Base-by-base conservation (phyloP, 2,113 vertebrate genomes). In the Sciurus niger region DNA sequence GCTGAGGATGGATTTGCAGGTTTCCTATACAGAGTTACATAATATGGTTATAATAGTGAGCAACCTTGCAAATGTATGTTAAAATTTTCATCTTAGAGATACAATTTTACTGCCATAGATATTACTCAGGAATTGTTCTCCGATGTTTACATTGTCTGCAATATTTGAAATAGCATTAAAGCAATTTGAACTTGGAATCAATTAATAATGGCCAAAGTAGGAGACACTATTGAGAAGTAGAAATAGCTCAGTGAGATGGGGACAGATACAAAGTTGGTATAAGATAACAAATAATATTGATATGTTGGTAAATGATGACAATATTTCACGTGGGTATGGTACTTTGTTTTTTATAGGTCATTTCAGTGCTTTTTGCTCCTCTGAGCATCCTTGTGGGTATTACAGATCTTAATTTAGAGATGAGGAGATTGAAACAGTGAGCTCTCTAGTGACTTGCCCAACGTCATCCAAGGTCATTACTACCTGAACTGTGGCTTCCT, bases 1-100 rank as follows among this genome's bases (percentile, higher is more conserved):
- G 95, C 99, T 98, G 97, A 99, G 90, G 96, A 99, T 98, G 89
- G 99, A 99, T 8, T 98, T 99, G n/a, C 99, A 99, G 3, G 98
- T 98, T 46, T 99, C 98, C 99, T 99, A 25, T 3, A 94, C 77
- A 97, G 68, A 76, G 96, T 89, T 93, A 73, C 12, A 30, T 43
- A 51, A 91, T 25, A n/a, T 1, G 32, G 46, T 30, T 34, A 86
- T 30, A 53, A 63, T 20, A 67, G 68, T 28, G 48, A 80, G 20
- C 68, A 70, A 55, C 51, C 7, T 13, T 70, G 34, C 65, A 90
- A 88, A 53, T 9, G 8, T 12, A 43, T 32, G 55, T 37, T 86
- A 53, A 79, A 86, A 96, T 32, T 53, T 28, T 88, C 55, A 58
- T 11, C 82, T 65, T 55, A 6, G 46, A 48, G 88, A 40, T 8